Base-by-base conservation (phyloP, 2,113 vertebrate genomes). In the Piprites chloris region DNA sequence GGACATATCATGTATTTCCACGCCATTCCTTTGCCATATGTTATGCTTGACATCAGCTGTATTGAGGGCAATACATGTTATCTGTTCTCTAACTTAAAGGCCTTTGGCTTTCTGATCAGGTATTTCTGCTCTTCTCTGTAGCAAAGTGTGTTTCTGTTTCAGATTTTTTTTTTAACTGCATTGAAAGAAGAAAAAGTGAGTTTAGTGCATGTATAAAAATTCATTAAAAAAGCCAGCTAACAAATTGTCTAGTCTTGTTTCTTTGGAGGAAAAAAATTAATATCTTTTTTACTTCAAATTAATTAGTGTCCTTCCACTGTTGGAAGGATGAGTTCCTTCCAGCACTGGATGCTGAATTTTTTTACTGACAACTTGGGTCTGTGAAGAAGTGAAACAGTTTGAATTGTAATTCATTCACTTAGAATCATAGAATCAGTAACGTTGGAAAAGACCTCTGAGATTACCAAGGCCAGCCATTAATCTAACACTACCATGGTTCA, bases 1-100 rank as follows among this genome's bases (percentile, higher is more conserved):
- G 77, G 21, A 15, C 39, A 12, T 17, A 4, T 8, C 3, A 0
- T 1, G 4, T 1, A 3, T 41, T 82, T 75, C 53, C 9, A 2
- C 52, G 37, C n/a, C 39, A 14, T 59, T 61, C 39, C 20, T 72
- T 59, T 79, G n/a, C 47, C 23, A 35, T 10, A 2, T 0, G 0
- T 61, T 47, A 4, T 26, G 8, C 33, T 79, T 75, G 67, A 27
- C 21, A 47, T n/a, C 12, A 81, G n/a, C 37, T 89, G 42, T 30
- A 13, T 35, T 58, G 46, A 41, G 71, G 41, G 28, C n/a, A 81
- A 3, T 37, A 30, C 28, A 4, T 47, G 35, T 81, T n/a, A 16
- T 7, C 28, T 66, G 9, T 72, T 53, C 47, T 87, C 35, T 55
- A 35, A 42, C 56, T 68, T 66, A 33, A 61, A 4, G 17, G 33